Evolutionary conservation across 2,113 vertebrate species (phyloP), one percentile per base, ranked within the genome.

Genomic region (Petromus typicus): DNA sequence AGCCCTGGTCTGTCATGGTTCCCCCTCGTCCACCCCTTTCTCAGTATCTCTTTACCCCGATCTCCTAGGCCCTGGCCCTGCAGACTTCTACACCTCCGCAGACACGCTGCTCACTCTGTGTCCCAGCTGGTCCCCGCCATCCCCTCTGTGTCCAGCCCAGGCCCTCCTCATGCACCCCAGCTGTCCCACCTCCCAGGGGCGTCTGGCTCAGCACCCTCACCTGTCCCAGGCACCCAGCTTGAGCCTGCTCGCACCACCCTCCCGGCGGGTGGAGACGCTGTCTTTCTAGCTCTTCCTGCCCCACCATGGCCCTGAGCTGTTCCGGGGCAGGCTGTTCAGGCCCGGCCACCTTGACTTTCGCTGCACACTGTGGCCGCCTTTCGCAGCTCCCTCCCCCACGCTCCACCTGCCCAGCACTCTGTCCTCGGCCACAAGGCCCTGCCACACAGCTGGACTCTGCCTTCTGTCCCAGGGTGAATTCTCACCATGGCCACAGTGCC

Each of bases 221-320:
- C n/a, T 7, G 3, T 40, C 61, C 59, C 30, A 30, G 5, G 37
- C 56, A n/a, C 25, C 40, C 34, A 13, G 32, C 64, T 69, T 6
- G 48, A 61, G 5, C 30, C 59, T 16, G 3, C n/a, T 48, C 3
- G 11, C 5, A 4, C n/a, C 69, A 25, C 30, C 87, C 69, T 45
- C 7, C 43, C 12, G 3, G 0, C 76, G 2, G 86, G 93, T 10
- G 83, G 88, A 87, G 57, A 27, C 43, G 2, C 51, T 23, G 83
- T 48, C 56, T 89, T 88, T 95, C 90, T 66, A 63, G 93, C 57
- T 86, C 43, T 17, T 88, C 79, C 63, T 63, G 80, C 43, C 67
- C 32, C 3, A 30, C 66, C 34, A 1, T 1, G 73, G 43, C 57
- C 86, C 56, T 12, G 3, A 11, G 10, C 18, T 27, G 32, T 25